Evolutionary conservation across 2,113 vertebrate species (phyloP), one percentile per base, ranked within the genome.

Genomic region (Daubentonia madagascariensis): DNA sequence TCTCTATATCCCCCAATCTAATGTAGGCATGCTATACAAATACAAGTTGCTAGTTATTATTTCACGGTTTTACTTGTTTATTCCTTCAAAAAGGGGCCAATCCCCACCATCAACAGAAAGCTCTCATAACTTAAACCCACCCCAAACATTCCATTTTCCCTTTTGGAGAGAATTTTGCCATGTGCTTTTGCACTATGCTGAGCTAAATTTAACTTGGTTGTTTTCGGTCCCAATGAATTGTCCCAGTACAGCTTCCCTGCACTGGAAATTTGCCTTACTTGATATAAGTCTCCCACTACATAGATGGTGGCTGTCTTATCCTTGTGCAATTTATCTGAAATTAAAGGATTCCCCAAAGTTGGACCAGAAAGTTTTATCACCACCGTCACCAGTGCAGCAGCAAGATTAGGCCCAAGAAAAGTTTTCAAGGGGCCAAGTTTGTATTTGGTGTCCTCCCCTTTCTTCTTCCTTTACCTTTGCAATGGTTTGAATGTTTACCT

Each of bases 91-190:
- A 91, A 91, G 54, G 90, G 35, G 37, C 30, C 45, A 43, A 73
- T 22, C 70, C 72, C 18, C 30, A 25, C 63, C 68, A 50, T 72
- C 79, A 50, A 25, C 35, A 72, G 85, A 81, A 78, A 52, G 23
- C 79, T 90, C 50, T n/a, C 91, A 85, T n/a, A 80, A 93, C 28
- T 85, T 63, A 93, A 78, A 72, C 79, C 65, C 75, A 80, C 57
- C 87, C 54, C 57, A 28, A 81, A 48, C 57, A 81, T 78, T 91
- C 52, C 65, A 65, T 57, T 32, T 57, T 86, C 57, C 91, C 37
- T 30, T 75, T 87, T n/a, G 75, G 17, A 86, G 48, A 37, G 75
- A 50, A 17, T 7, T 79, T 80, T 87, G 65, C 81, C 80, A 75
- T 81, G 37, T 80, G 54, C 57, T 57, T 91, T 75, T 96, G 75